These are phyloP conservation scores for Acrobasis suavella DNA, from an alignment of 2,888 invertebrate genomes.

Conservation along the genomic window DNA sequence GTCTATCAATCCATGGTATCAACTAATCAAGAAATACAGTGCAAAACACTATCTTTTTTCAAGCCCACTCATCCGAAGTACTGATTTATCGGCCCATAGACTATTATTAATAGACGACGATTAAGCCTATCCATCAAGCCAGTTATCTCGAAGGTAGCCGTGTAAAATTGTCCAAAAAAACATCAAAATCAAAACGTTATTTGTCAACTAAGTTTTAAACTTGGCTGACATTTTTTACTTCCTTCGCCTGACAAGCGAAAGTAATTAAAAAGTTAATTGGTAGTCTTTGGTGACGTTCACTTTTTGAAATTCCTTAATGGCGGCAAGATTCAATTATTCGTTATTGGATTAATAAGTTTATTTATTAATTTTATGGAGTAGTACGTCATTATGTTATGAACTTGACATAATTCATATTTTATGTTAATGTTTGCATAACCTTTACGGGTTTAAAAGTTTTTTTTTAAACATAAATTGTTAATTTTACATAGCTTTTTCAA, in stretches of 20 bases:
- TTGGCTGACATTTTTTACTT: constrained; percentile 50
- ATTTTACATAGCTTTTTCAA: too few species aligned
- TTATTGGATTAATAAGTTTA: constrained; percentile 1
- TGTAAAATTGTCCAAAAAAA: constrained; percentile 53
- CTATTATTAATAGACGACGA: constrained; percentile 35
- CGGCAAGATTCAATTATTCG: constrained; percentile 21
- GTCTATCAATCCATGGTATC: background rate
- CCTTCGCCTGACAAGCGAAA: constrained; percentile 36
- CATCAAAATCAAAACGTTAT: constrained; percentile 40
- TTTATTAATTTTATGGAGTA: background rate
- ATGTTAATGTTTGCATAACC: too few species aligned
- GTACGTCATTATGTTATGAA: background rate
- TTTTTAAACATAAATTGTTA: too few species aligned
- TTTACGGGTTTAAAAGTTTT: too few species aligned
- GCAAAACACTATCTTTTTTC: constrained; percentile 14
- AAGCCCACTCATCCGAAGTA: constrained; percentile 14
- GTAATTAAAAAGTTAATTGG: constrained; percentile 61
- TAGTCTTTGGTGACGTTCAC: constrained; percentile 35
- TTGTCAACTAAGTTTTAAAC: constrained; percentile 50
- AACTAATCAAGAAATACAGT: constrained; percentile 4
- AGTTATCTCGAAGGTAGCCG: constrained; percentile 51
- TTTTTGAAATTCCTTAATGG: constrained; percentile 38
- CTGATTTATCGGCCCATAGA: constrained; percentile 23
- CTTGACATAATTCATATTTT: background rate
- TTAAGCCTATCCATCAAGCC: constrained; percentile 57